Evolutionary conservation across 1,140 invertebrate genomes (phyloP), one percentile per base, ranked within the genome.

Genomic region (Lucilia sericata): DNA sequence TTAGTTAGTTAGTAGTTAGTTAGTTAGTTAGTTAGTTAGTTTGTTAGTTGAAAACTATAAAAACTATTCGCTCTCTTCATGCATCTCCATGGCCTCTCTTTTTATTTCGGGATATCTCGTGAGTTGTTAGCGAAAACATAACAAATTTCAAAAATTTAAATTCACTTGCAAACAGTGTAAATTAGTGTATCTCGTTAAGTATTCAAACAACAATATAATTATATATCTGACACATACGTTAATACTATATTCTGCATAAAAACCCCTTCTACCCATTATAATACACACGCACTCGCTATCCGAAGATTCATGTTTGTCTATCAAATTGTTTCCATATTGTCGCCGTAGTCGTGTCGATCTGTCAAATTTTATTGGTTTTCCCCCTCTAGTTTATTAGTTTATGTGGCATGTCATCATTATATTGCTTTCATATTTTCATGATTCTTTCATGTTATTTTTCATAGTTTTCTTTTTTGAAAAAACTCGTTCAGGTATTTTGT

Each of bases 311-410:
- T 70, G 65, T 70, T 70, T 42, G 21, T 70, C n/a, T n/a, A 70
- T 70, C 12, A n/a, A 70, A 70, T 21, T 70, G n/a, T 12, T 21
- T 19, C n/a, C 65, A 70, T 70, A 70, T 70, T 70, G 65, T 70
- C 55, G n/a, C 55, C 14, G 55, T 60, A n/a, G 55, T 19, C 65
- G 65, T 70, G 65, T 25, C 17, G n/a, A n/a, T 1, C 21, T 70
- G 65, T 70, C 65, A 70, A 70, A 70, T 70, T 70, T 70, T 25
- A 70, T 70, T 70, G 19, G 65, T 70, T 70, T 70, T 70, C 5
- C 25, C 25, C 65, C 19, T 12, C 10, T 21, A 70, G 19, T 70
- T 70, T 70, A 70, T 70, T 21, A 70, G n/a, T 70, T 70, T 70
- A 70, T 70, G 65, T 70, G 65, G 65, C 21, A 70, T 70, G 65